A percentile compares a stretch with the other conserved stretches of the same genome.
Evolutionary conservation across 2,888 invertebrate genomes (phyloP).

Genomic region (Omphaloscelis lunosa): DNA sequence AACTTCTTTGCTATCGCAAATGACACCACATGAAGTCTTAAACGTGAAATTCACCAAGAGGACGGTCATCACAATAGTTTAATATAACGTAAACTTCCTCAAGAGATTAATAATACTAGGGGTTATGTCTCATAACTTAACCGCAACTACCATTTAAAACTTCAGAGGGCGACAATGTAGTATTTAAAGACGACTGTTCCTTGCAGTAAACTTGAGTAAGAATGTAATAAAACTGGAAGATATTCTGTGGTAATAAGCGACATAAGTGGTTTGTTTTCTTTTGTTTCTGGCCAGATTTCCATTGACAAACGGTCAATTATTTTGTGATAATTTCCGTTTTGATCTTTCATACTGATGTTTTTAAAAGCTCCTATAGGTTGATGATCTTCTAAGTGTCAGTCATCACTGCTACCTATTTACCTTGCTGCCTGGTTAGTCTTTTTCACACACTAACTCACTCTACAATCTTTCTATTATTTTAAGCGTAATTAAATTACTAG

Average conservation of each 20-base stretch:
- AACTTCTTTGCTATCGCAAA: no score
- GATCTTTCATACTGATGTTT: not conserved
- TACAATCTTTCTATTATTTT: no score
- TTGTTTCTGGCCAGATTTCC: not conserved
- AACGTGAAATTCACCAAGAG: not conserved
- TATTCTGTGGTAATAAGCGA: not conserved
- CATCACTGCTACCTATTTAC: not conserved
- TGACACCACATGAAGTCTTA: no score
- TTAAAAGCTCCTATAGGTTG: not conserved
- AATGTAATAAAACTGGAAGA: slow-evolving; percentile 10
- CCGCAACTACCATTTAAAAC: slow-evolving; percentile 38
- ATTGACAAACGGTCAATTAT: not conserved
- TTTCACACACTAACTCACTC: no score
- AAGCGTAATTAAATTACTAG: no score
- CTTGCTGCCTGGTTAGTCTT: not conserved
- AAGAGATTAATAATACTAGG: slow-evolving; percentile 29
- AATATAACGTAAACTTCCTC: slow-evolving; percentile 11
- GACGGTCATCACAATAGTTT: slow-evolving; percentile 11
- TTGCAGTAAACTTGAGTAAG: slow-evolving; percentile 2
- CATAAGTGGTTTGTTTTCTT: not conserved
- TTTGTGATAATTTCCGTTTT: not conserved
- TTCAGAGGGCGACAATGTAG: slow-evolving; percentile 42
- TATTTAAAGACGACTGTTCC: slow-evolving; percentile 34
- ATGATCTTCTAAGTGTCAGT: not conserved
- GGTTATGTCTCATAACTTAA: slow-evolving; percentile 28